These are phyloP conservation scores for Naso thynnoides DNA, from an alignment of 2,797 vertebrate species.

Conservation along the genomic window DNA sequence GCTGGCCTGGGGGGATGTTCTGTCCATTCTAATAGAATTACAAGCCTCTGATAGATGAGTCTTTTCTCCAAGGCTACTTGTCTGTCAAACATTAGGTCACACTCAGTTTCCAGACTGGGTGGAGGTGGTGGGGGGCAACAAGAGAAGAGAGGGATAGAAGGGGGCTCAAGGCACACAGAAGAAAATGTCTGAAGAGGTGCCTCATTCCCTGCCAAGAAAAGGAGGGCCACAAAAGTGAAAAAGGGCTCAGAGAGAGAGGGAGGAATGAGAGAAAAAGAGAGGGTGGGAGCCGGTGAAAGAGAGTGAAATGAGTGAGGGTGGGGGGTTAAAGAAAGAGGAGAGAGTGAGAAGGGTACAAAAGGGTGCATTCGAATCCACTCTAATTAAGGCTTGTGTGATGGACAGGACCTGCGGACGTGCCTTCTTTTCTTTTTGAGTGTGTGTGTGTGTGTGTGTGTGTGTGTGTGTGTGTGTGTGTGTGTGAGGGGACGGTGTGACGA, in stretches of 20 bases:
- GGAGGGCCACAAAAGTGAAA: slow-evolving; percentile 79
- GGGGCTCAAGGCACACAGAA: slow-evolving; percentile 62
- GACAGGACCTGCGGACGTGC: slow-evolving; percentile 85
- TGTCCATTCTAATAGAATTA: slow-evolving; percentile 85
- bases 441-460: slow-evolving; percentile 29
- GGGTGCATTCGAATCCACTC: slow-evolving; percentile 81
- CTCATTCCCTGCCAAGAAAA: slow-evolving; percentile 78
- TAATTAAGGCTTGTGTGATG: slow-evolving; percentile 85
- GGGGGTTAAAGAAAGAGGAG: slow-evolving; percentile 73
- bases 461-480: slow-evolving; percentile 27
- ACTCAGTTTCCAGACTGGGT: slow-evolving; percentile 72
- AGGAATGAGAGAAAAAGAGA: slow-evolving; percentile 59
- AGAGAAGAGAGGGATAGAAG: slow-evolving; percentile 28
- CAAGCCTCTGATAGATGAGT: slow-evolving; percentile 82
- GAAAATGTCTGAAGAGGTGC: slow-evolving; percentile 79
- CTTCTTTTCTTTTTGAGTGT: slow-evolving; percentile 72
- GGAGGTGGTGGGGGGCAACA: not conserved
- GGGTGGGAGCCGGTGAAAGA: slow-evolving; percentile 68
- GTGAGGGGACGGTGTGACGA: slow-evolving; percentile 60
- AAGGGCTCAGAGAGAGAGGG: slow-evolving; percentile 58
- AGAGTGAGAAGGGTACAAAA: slow-evolving; percentile 83
- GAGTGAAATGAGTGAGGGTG: slow-evolving; percentile 68
- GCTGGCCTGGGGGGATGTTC: slow-evolving; percentile 65
- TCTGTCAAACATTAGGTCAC: slow-evolving; percentile 88
- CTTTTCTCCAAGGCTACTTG: slow-evolving; percentile 83